Evolutionary conservation across 2,113 vertebrate genomes (phyloP), one percentile per base, ranked within the genome.

Genomic region (Poeciliopsis prolifica): DNA sequence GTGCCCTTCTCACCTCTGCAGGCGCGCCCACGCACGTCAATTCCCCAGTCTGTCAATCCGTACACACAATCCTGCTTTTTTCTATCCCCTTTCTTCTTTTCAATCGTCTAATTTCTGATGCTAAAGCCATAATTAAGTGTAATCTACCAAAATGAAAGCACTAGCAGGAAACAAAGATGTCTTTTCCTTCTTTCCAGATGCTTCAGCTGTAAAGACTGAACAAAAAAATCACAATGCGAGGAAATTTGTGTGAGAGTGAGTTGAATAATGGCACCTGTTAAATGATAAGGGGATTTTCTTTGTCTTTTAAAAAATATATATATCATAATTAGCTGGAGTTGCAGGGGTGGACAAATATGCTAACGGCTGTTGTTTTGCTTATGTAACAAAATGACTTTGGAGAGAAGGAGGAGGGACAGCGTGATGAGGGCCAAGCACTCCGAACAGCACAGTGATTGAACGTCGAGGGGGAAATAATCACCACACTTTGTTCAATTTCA

Each of bases 371-470:
- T 84, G 83, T 82, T 84, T 87, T 81, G 48, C 19, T 82, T 65
- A 74, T 83, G 33, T 72, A 79, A 79, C 54, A 87, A 77, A 74
- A 61, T 44, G 15, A 70, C 74, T 86, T 80, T 70, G 19, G 35
- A 72, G 78, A 60, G 61, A 65, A 65, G 35, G n/a, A 80, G 74
- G 79, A 75, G 61, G 80, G 65, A 42, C 24, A 10, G 44, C 3
- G 3, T 75, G 72, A 80, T 71, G 65, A 83, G 65, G 71, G 75
- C 67, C 26, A 30, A 75, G 29, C n/a, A 29, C 61, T 54, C 76
- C 76, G 83, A 79, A 89, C 82, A 86, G 77, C 70, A 70, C 54
- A 82, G n/a, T 86, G 77, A 89, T 70, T 80, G 75, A 86, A 74
- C 73, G 60, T 62, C 51, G 71, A 71, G 12, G 42, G 74, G 65